Evolutionary conservation across 2,888 invertebrate genomes (phyloP).

Genomic region (Phortica magna): DNA sequence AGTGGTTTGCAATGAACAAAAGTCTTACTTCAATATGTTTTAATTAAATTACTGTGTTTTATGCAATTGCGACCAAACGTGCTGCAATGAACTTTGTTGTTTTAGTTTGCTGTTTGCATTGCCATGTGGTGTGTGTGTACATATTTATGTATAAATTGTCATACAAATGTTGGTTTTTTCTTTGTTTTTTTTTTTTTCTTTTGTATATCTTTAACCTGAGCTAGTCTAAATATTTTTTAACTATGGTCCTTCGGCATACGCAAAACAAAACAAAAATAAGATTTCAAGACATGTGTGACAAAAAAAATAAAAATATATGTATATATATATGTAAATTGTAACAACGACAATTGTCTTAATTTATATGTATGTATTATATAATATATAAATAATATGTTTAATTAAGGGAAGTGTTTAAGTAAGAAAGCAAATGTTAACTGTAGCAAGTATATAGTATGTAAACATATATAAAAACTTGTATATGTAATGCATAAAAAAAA

Average conservation of each 20-base stretch:
- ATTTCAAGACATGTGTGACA: slow-evolving; percentile 28
- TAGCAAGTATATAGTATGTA: too few relatives aligned
- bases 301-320: too few relatives aligned
- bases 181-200: slow-evolving; percentile 26
- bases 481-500: background rate
- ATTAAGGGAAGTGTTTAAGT: too few relatives aligned
- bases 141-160: background rate
- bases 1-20: too few relatives aligned
- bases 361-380: background rate
- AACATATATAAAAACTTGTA: too few relatives aligned
- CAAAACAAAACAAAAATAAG: slow-evolving; percentile 3
- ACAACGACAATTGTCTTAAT: slow-evolving; percentile 11
- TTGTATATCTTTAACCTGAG: slow-evolving; percentile 62
- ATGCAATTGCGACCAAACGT: too few relatives aligned
- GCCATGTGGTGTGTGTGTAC: background rate
- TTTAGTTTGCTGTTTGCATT: background rate
- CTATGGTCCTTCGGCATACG: slow-evolving; percentile 63
- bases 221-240: slow-evolving; percentile 70
- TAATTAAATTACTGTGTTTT: too few relatives aligned
- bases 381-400: background rate
- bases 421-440: too few relatives aligned
- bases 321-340: slow-evolving; percentile 34
- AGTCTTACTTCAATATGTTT: too few relatives aligned
- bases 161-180: background rate
- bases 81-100: too few relatives aligned